Evolutionary conservation across 2,113 vertebrate species (phyloP).

Genomic region (Microcebus ravelobensis): DNA sequence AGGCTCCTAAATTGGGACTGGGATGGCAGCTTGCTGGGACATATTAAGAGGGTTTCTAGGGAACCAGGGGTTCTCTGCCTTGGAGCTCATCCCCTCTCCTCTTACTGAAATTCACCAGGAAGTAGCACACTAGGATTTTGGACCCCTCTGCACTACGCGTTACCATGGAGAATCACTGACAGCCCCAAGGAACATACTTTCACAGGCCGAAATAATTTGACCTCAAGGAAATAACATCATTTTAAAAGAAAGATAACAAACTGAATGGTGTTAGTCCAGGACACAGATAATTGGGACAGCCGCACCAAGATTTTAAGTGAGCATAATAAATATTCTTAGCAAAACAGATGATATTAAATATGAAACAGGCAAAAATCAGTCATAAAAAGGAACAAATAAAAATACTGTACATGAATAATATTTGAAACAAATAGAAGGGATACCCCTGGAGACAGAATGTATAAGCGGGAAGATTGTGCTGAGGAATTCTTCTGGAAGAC

Average conservation of each 20-base stretch:
- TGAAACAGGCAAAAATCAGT: neutral
- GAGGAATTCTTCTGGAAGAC: neutral
- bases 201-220: neutral
- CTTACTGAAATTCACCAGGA: neutral
- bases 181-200: neutral
- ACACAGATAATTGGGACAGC: neutral
- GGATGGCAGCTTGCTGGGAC: neutral
- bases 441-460: neutral
- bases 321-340: neutral
- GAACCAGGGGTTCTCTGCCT: neutral
- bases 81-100: neutral
- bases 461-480: neutral
- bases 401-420: neutral
- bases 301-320: neutral
- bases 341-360: neutral
- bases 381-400: neutral
- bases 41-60: neutral
- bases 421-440: neutral
- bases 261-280: neutral
- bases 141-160: neutral
- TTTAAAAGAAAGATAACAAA: neutral
- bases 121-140: neutral
- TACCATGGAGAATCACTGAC: neutral
- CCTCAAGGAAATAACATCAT: neutral
- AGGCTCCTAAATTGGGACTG: neutral